Conservation (phyloP, 64 coral and sea anemone species). For the Montipora efflorescens region DNA sequence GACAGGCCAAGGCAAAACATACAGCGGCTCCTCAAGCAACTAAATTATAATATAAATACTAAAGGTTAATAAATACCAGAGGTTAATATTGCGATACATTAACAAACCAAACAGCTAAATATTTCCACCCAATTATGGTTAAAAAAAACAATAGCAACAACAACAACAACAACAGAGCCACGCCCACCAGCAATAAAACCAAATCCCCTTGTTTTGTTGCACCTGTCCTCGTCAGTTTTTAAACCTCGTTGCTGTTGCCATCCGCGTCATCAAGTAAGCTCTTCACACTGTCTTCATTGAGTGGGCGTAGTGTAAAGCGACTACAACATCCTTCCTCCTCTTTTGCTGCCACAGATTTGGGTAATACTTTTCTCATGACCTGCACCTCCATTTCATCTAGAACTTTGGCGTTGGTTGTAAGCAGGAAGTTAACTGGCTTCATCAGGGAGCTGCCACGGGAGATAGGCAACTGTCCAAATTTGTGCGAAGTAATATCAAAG, state of each 20-base stretch:
- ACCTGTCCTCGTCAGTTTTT: neutral
- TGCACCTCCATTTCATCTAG: neutral
- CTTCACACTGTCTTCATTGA: neutral
- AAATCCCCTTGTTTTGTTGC: neutral
- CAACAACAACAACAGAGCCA: neutral
- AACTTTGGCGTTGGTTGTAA: neutral
- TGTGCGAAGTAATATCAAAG: neutral
- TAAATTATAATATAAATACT: neutral
- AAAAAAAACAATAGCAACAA: neutral
- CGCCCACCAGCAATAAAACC: neutral
- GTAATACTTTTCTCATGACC: neutral
- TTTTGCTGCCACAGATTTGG: neutral
- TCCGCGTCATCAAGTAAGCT: neutral
- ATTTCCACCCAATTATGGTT: neutral
- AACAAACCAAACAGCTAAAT: neutral
- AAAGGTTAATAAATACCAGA: neutral
- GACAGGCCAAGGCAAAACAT: neutral
- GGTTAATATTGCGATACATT: neutral
- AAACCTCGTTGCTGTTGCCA: neutral
- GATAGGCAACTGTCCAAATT: neutral
- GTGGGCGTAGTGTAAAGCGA: neutral
- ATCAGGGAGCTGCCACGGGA: neutral
- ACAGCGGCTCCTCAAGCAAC: neutral
- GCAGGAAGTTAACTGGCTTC: neutral
- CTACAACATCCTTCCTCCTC: neutral